These are phyloP conservation scores for Patella pellucida DNA, from an alignment of 2,888 invertebrate genomes.

Conservation along the genomic window DNA sequence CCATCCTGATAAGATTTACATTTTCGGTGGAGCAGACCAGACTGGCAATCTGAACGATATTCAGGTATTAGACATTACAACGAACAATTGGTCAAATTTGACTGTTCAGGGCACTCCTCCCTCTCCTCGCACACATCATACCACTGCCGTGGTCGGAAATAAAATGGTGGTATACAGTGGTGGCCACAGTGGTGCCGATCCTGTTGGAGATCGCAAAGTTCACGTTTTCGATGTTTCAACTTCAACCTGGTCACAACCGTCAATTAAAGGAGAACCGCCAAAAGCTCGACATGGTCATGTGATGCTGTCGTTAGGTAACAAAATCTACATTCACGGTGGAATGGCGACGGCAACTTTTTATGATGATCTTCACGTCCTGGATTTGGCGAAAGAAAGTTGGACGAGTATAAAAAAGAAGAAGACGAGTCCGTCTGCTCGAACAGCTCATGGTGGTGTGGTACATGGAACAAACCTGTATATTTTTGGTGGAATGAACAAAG, in stretches of 20 bases:
- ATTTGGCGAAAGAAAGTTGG: constrained; percentile 63
- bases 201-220: constrained; percentile 66
- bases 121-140: constrained; percentile 66
- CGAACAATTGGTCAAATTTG: constrained; percentile 56
- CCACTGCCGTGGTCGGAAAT: constrained; percentile 55
- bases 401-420: constrained; percentile 58
- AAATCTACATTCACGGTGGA: constrained; percentile 68
- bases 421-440: constrained; percentile 60
- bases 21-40: constrained; percentile 70
- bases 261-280: constrained; percentile 62
- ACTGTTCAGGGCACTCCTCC: constrained; percentile 49
- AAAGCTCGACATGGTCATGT: constrained; percentile 70
- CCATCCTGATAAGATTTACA: constrained; percentile 58
- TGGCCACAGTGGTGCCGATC: constrained; percentile 64
- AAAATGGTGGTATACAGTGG: constrained; percentile 68
- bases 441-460: constrained; percentile 65
- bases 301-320: constrained; percentile 59
- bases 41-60: constrained; percentile 67
- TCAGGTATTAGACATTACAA: constrained; percentile 59
- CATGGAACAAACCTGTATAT: constrained; percentile 58
- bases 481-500: constrained; percentile 69
- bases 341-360: constrained; percentile 68
- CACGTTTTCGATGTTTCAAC: constrained; percentile 59
- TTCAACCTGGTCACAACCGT: constrained; percentile 59
- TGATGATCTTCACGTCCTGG: constrained; percentile 67